These are phyloP conservation scores for Melospiza georgiana DNA, from an alignment of 2,113 vertebrate species.

Conservation along the genomic window DNA sequence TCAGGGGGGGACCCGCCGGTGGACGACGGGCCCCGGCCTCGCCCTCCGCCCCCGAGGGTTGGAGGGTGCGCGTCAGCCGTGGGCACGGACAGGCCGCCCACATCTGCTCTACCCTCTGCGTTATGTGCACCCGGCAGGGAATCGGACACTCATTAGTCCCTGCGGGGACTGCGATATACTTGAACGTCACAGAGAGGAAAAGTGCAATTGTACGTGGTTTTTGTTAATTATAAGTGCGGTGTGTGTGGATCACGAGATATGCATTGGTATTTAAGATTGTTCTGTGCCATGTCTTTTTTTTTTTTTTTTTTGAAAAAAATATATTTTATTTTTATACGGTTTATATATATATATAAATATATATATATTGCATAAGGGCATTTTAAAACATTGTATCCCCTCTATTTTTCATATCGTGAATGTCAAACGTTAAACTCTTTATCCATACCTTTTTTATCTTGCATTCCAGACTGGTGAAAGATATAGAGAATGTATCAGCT, in stretches of 20 bases:
- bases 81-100: neutral
- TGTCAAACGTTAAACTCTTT: conserved; percentile 76
- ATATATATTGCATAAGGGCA: conserved; percentile 88
- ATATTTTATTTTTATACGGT: conserved; percentile 96
- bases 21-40: neutral
- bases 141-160: conserved; percentile 75
- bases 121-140: conserved; percentile 62
- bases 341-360: conserved; percentile 54
- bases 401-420: conserved; percentile 78
- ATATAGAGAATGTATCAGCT: conserved; percentile 78
- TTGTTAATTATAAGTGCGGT: conserved; percentile 73
- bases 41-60: neutral
- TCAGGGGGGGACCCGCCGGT: conserved; percentile 47
- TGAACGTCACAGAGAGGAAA: conserved; percentile 92
- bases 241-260: conserved; percentile 80
- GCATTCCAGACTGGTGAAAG: conserved; percentile 77
- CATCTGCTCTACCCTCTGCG: conserved; percentile 68
- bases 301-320: conserved; percentile 75
- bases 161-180: conserved; percentile 87
- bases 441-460: conserved; percentile 56
- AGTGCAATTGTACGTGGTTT: conserved; percentile 87
- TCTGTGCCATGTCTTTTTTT: conserved; percentile 75
- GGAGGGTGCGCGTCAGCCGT: neutral
- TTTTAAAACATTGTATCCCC: conserved; percentile 85
- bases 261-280: conserved; percentile 88